Percentiles rank a stretch among this genome's conserved stretches.
These are phyloP conservation scores for Tuberolachnus salignus DNA, from an alignment of 2,888 invertebrate genomes.

Conservation along the genomic window DNA sequence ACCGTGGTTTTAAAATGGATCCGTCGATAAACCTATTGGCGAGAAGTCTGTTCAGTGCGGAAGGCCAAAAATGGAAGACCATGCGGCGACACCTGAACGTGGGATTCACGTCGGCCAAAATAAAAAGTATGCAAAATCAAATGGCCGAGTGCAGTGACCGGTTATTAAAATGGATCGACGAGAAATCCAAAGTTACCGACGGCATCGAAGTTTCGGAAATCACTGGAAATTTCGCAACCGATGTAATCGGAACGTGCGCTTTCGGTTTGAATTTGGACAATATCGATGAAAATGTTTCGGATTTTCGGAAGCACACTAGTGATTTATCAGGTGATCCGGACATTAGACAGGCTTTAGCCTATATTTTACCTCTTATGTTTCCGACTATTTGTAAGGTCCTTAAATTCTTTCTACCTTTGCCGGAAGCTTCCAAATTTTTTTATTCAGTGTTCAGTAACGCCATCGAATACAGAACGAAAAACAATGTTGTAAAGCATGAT, in stretches of 20 bases:
- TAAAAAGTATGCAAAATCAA: slow-evolving; percentile 60
- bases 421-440: not conserved
- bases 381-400: not conserved
- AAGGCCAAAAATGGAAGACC: slow-evolving; percentile 62
- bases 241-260: slow-evolving; percentile 65
- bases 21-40: slow-evolving; percentile 55
- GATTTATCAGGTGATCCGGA: not conserved
- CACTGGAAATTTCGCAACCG: slow-evolving; percentile 65
- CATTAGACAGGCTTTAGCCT: too few species aligned
- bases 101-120: slow-evolving; percentile 63
- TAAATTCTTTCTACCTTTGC: not conserved
- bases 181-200: not conserved
- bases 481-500: not conserved
- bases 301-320: slow-evolving; percentile 61
- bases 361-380: not conserved
- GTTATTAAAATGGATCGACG: not conserved
- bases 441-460: not conserved
- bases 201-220: slow-evolving; percentile 25
- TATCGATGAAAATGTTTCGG: slow-evolving; percentile 62
- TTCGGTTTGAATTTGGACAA: slow-evolving; percentile 65
- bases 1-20: slow-evolving; percentile 53
- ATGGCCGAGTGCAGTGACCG: slow-evolving; percentile 24
- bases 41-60: slow-evolving; percentile 46
- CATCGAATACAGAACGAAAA: not conserved
- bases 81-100: slow-evolving; percentile 62